A percentile compares a stretch with the other conserved stretches of the same genome.
These are phyloP conservation scores for Macquaria ambigua DNA, from an alignment of 2,113 vertebrate species.

Conservation along the genomic window DNA sequence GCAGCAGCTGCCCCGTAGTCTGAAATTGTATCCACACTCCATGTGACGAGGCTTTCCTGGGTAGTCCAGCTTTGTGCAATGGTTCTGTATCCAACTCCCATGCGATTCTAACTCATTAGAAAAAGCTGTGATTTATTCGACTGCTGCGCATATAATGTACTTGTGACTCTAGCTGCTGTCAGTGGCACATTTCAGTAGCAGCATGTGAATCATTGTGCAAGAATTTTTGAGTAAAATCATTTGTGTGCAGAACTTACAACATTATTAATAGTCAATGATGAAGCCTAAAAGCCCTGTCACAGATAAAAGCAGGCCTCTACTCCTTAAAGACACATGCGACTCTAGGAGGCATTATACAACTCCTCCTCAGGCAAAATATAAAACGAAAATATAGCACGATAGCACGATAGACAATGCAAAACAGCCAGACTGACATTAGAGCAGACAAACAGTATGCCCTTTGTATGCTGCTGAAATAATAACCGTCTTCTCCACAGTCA, in stretches of 20 bases:
- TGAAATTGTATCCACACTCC: slow-evolving; percentile 36
- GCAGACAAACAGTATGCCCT: background rate
- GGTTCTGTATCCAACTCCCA: background rate
- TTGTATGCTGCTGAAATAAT: slow-evolving; percentile 36
- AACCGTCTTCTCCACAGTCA: slow-evolving; percentile 1
- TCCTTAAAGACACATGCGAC: background rate
- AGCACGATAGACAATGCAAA: background rate
- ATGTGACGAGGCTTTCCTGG: slow-evolving; percentile 19
- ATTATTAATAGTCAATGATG: background rate
- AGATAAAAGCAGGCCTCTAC: background rate
- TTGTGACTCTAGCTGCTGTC: background rate
- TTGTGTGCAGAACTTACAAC: background rate
- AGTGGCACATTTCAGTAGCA: background rate
- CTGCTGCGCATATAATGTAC: background rate
- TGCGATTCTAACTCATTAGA: slow-evolving; percentile 10
- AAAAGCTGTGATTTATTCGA: slow-evolving; percentile 19
- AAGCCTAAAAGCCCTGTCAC: background rate
- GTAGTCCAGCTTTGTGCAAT: background rate
- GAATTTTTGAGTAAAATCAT: background rate
- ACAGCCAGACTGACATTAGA: background rate
- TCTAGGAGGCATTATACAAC: background rate
- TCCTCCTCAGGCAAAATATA: background rate
- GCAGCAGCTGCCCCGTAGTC: slow-evolving; percentile 41
- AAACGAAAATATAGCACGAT: no score
- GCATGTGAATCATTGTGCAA: background rate